A percentile compares a stretch with the other conserved stretches of the same genome.
Evolutionary conservation across 1,140 invertebrate genomes (phyloP).

Genomic region (Archegozetes longisetosus): DNA sequence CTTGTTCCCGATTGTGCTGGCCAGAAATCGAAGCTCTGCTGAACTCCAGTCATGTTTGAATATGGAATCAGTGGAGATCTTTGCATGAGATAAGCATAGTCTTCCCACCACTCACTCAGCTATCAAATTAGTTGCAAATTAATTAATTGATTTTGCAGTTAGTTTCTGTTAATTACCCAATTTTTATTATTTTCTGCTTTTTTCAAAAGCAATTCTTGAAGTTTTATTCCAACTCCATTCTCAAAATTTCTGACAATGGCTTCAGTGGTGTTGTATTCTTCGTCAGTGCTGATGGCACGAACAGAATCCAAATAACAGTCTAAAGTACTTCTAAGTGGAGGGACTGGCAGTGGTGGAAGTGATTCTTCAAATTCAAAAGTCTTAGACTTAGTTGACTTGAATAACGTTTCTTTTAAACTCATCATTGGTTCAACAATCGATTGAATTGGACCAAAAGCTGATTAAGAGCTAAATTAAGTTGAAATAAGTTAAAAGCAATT

Average conservation of each 20-base stretch:
- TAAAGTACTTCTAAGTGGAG: constrained; percentile 26
- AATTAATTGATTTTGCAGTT: not conserved
- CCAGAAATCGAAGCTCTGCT: constrained; percentile 26
- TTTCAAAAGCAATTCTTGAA: constrained; percentile 21
- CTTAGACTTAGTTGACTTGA: constrained; percentile 5
- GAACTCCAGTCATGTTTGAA: constrained; percentile 29
- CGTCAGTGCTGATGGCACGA: constrained; percentile 25
- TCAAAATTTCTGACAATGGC: constrained; percentile 28
- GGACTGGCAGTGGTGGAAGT: constrained; percentile 21
- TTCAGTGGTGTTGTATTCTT: constrained; percentile 28
- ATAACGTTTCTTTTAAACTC: constrained; percentile 4
- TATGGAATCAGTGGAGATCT: constrained; percentile 27
- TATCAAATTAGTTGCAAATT: not conserved
- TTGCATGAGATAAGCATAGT: constrained; percentile 28
- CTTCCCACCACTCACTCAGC: constrained; percentile 32
- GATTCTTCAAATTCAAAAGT: constrained; percentile 22
- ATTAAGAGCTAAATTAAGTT: no score
- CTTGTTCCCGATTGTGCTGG: constrained; percentile 24
- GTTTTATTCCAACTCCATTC: constrained; percentile 27
- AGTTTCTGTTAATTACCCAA: not conserved
- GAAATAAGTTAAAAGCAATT: no score
- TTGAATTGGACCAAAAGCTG: no score
- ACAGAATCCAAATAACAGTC: constrained; percentile 32
- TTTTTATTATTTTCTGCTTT: not conserved
- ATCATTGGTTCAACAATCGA: no score